phyloP scores from a whole-genome alignment of 2,888 invertebrate species.

The Tineola bisselliella region DNA sequence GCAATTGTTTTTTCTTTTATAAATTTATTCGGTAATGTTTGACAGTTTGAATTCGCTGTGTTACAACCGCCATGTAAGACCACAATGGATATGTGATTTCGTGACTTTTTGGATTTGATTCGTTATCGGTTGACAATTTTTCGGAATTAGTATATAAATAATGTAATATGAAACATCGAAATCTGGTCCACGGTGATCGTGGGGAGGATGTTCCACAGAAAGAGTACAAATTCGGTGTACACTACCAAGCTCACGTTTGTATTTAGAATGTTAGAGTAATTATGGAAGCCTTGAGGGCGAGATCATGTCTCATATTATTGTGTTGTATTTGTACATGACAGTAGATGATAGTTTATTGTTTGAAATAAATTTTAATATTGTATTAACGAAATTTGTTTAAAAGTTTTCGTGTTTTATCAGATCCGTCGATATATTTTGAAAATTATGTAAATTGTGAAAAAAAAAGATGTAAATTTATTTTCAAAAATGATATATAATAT shows the following conservation, averaged over 20 bases:
- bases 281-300: conserved; percentile 53
- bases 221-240: conserved; percentile 68
- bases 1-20: conserved; percentile 19
- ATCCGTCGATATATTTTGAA: conserved; percentile 63
- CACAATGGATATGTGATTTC: conserved; percentile 58
- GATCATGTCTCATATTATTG: conserved; percentile 36
- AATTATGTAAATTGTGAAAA: conserved; percentile 31
- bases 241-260: conserved; percentile 56
- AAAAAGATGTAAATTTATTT: conserved; percentile 58
- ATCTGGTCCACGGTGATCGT: conserved; percentile 63
- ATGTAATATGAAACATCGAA: conserved; percentile 55
- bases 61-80: conserved; percentile 46
- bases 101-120: conserved; percentile 37
- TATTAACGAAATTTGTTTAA: conserved; percentile 37
- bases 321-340: no score
- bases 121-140: conserved; percentile 63
- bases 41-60: conserved; percentile 59
- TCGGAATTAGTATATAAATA: conserved; percentile 51
- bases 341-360: conserved; percentile 56
- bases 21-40: conserved; percentile 19
- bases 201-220: conserved; percentile 51
- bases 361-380: background rate
- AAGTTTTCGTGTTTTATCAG: conserved; percentile 52
- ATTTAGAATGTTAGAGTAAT: conserved; percentile 49
- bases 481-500: conserved; percentile 55